phyloP scores from a whole-genome alignment of 2,888 invertebrate species.

The Drosophila yooni region DNA sequence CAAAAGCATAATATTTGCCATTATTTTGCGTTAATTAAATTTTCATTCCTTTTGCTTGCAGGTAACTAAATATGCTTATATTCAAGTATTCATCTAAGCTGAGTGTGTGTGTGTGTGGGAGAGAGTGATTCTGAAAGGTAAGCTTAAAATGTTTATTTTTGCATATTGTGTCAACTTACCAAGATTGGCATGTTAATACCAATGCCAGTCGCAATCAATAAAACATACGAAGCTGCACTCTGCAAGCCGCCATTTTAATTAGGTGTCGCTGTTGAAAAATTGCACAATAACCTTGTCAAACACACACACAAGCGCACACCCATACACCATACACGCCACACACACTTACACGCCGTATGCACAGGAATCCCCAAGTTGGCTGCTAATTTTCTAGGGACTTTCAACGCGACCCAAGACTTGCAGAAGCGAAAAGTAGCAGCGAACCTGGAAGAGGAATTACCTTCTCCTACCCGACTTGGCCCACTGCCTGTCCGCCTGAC shows the following conservation, averaged over 20 bases:
- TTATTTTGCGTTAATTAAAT: slow-evolving; percentile 23
- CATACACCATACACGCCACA: background rate
- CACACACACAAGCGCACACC: background rate
- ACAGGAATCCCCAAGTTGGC: slow-evolving; percentile 11
- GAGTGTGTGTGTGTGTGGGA: background rate
- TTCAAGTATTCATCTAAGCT: background rate
- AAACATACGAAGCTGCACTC: slow-evolving; percentile 4
- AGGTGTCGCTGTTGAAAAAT: slow-evolving; percentile 23
- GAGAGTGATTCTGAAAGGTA: slow-evolving; percentile 11
- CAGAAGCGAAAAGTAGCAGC: slow-evolving; percentile 15
- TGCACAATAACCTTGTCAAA: background rate
- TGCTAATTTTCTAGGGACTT: slow-evolving; percentile 31
- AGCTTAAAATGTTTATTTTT: slow-evolving; percentile 30
- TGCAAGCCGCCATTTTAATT: slow-evolving; percentile 31
- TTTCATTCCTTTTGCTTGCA: slow-evolving; percentile 44
- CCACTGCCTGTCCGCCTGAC: background rate
- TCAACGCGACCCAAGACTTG: slow-evolving; percentile 11
- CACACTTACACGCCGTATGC: background rate
- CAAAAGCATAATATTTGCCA: slow-evolving; percentile 19
- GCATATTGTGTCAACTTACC: slow-evolving; percentile 13
- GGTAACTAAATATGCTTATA: slow-evolving; percentile 38
- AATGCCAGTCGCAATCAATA: slow-evolving; percentile 29
- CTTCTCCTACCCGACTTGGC: background rate
- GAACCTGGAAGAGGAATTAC: slow-evolving; percentile 1
- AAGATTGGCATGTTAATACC: slow-evolving; percentile 8